Percentiles rank a stretch among this genome's conserved stretches.
These are phyloP conservation scores for Thymallus thymallus DNA, from an alignment of 2,113 vertebrate species.

Conservation along the genomic window DNA sequence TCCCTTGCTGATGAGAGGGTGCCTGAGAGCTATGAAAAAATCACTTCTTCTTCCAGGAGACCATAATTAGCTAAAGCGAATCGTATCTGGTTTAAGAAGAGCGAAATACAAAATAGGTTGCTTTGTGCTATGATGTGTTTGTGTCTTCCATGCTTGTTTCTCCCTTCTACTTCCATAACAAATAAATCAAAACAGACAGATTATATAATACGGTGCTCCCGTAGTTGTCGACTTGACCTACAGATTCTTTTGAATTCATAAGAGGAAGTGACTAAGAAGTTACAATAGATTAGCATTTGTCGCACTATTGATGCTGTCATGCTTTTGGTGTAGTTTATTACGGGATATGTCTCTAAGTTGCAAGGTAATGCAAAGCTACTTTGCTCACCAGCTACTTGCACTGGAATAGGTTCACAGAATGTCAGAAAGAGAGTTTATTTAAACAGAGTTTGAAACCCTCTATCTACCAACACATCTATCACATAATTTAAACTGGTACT, in stretches of 20 bases:
- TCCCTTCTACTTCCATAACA: not conserved
- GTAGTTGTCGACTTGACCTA: not conserved
- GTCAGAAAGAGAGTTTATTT: not conserved
- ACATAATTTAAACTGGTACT: too few relatives aligned
- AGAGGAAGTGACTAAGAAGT: not conserved
- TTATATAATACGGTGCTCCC: not conserved
- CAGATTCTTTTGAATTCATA: not conserved
- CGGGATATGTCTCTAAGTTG: not conserved
- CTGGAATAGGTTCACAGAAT: constrained; percentile 8
- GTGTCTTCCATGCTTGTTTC: constrained; percentile 15
- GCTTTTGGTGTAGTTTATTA: not conserved
- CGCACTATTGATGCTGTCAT: not conserved
- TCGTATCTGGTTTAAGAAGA: constrained; percentile 30
- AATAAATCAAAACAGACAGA: not conserved
- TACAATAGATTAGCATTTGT: not conserved
- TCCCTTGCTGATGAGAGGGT: constrained; percentile 29
- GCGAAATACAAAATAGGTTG: constrained; percentile 26
- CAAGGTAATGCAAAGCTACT: too few relatives aligned
- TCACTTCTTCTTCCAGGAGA: constrained; percentile 33
- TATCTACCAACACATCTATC: too few relatives aligned
- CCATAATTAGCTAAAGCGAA: constrained; percentile 39
- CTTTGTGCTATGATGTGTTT: constrained; percentile 18
- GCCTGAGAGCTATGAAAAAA: constrained; percentile 48
- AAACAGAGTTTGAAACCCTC: too few relatives aligned
- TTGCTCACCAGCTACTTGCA: not conserved